phyloP scores from a whole-genome alignment of 2,888 invertebrate genomes.

The Pammene fasciana region DNA sequence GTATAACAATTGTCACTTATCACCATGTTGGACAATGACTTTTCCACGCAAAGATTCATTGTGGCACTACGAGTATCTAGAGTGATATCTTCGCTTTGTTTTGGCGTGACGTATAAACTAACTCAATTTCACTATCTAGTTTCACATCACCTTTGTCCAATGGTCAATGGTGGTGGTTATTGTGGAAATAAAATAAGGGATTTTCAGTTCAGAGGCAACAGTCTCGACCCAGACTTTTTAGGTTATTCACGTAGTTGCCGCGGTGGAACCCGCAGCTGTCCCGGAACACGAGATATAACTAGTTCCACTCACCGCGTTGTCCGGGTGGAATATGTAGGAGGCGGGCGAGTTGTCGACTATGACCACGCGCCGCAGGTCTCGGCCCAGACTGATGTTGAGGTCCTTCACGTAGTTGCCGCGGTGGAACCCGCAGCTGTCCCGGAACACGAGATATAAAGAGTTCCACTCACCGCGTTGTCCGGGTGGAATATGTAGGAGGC shows the following conservation, averaged over 20 bases:
- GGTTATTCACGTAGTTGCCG: conserved; percentile 99
- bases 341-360: too few species aligned
- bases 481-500: too few species aligned
- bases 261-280: conserved; percentile 99
- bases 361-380: conserved; percentile 81
- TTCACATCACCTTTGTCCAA: neutral
- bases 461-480: too few species aligned
- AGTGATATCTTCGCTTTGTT: conserved; percentile 6
- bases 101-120: neutral
- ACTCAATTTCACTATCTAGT: neutral
- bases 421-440: conserved; percentile 99
- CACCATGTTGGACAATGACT: conserved; percentile 18
- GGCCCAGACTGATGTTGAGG: conserved; percentile 96
- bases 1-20: conserved; percentile 16
- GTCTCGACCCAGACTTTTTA: conserved; percentile 98
- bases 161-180: too few species aligned
- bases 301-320: too few species aligned
- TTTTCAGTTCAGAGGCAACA: too few species aligned
- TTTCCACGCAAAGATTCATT: conserved; percentile 2
- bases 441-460: conserved; percentile 85
- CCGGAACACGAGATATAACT: conserved; percentile 87
- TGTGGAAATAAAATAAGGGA: too few species aligned
- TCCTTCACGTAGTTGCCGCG: conserved; percentile 99
- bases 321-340: too few species aligned
- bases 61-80: conserved; percentile 14